These are phyloP conservation scores for Adrianichthys oophorus DNA, from an alignment of 2,797 vertebrate genomes.

Conservation along the genomic window DNA sequence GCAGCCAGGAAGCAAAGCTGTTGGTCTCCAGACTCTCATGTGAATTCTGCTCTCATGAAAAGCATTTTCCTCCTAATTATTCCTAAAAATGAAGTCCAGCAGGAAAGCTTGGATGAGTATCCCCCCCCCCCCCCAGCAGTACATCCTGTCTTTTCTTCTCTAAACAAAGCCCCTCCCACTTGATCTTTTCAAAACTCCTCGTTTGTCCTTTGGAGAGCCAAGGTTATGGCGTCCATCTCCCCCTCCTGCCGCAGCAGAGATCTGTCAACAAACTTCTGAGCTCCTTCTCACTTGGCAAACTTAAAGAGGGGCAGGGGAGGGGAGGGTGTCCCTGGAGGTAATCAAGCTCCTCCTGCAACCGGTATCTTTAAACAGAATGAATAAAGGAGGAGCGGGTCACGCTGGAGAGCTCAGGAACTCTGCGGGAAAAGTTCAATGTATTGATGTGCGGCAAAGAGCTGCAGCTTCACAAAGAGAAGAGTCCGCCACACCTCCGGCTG, in stretches of 20 bases:
- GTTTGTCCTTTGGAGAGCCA: slow-evolving; percentile 70
- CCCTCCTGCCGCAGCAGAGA: slow-evolving; percentile 57
- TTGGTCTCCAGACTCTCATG: slow-evolving; percentile 9
- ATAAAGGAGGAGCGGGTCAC: slow-evolving; percentile 71
- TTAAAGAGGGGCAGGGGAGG: slow-evolving; percentile 52
- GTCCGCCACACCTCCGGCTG: slow-evolving; percentile 53
- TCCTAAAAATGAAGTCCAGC: too few species aligned
- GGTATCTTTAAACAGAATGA: slow-evolving; percentile 73
- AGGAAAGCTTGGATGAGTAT: neutral
- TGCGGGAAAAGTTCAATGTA: slow-evolving; percentile 68
- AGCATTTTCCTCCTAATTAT: neutral
- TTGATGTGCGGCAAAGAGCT: slow-evolving; percentile 69
- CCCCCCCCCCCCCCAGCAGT: slow-evolving; percentile 9
- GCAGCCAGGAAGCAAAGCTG: too few species aligned
- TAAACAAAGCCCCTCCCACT: slow-evolving; percentile 52
- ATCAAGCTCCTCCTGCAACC: slow-evolving; percentile 63
- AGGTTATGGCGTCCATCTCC: slow-evolving; percentile 68
- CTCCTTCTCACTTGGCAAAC: slow-evolving; percentile 66
- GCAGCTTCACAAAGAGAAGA: slow-evolving; percentile 61
- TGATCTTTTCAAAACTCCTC: slow-evolving; percentile 68
- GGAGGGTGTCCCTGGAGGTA: slow-evolving; percentile 65
- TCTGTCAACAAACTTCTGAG: slow-evolving; percentile 75
- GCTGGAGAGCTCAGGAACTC: slow-evolving; percentile 65
- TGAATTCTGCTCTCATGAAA: slow-evolving; percentile 9
- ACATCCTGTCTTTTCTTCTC: slow-evolving; percentile 35